These are phyloP conservation scores for Kryptolebias marmoratus DNA, from an alignment of 2,113 vertebrate genomes.

Conservation along the genomic window DNA sequence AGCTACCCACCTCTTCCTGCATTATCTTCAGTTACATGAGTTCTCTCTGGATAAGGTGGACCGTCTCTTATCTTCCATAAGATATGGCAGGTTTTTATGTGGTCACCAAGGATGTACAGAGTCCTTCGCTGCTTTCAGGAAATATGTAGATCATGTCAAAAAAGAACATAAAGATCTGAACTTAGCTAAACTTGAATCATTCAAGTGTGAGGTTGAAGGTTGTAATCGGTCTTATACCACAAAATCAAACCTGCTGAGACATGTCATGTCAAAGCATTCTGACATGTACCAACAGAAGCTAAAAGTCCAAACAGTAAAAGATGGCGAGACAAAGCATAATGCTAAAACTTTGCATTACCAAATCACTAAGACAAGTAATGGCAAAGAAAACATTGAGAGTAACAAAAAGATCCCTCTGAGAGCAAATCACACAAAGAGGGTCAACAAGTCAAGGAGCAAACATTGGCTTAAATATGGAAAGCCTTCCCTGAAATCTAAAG, in stretches of 20 bases:
- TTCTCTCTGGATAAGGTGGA: constrained; percentile 88
- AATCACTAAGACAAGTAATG: constrained; percentile 80
- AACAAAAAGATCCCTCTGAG: constrained; percentile 81
- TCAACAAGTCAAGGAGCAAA: constrained; percentile 50
- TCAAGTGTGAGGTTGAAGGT: constrained; percentile 93
- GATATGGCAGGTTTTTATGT: constrained; percentile 87
- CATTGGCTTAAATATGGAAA: constrained; percentile 81
- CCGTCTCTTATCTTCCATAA: constrained; percentile 79
- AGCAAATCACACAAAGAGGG: constrained; percentile 56
- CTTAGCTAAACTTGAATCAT: constrained; percentile 80
- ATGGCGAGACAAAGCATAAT: constrained; percentile 84
- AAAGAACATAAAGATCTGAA: constrained; percentile 85
- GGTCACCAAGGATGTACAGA: constrained; percentile 88
- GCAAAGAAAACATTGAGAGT: constrained; percentile 86
- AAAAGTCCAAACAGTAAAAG: constrained; percentile 85
- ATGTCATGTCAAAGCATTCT: constrained; percentile 94
- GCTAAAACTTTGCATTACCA: constrained; percentile 79
- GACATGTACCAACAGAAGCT: constrained; percentile 89
- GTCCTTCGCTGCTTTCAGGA: constrained; percentile 86
- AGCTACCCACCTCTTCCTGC: constrained; percentile 89
- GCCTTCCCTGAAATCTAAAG: constrained; percentile 87
- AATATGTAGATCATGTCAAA: constrained; percentile 89
- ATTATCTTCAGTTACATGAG: constrained; percentile 93
- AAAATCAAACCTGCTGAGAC: constrained; percentile 92
- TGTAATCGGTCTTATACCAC: constrained; percentile 94